Percentiles rank a stretch among this genome's conserved stretches.
These are phyloP conservation scores for Thymelicus lineola DNA, from an alignment of 2,888 invertebrate species.

Conservation along the genomic window DNA sequence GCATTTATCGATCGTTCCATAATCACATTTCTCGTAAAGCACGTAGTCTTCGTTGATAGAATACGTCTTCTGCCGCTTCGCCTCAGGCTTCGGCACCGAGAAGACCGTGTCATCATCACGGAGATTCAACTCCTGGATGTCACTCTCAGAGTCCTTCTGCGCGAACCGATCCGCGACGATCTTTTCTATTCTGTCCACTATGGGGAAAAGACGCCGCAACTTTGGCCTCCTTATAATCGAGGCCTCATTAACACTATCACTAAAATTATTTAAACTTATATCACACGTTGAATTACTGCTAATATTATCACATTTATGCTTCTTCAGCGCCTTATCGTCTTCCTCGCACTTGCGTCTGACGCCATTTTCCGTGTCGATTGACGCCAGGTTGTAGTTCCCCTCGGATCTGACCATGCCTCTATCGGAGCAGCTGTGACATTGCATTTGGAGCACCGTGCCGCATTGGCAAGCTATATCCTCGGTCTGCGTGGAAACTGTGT, in stretches of 20 bases:
- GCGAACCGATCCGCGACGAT: constrained; percentile 67
- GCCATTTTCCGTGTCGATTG: constrained; percentile 53
- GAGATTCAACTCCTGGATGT: constrained; percentile 68
- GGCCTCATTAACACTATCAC: constrained; percentile 47
- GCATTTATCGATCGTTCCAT: constrained; percentile 70
- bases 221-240: constrained; percentile 74
- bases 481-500: constrained; percentile 73
- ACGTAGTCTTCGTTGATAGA: constrained; percentile 72
- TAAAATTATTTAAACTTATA: constrained; percentile 59
- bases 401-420: constrained; percentile 73
- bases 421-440: constrained; percentile 57
- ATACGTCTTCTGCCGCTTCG: constrained; percentile 71
- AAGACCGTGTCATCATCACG: constrained; percentile 74
- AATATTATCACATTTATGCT: constrained; percentile 82
- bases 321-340: constrained; percentile 66
- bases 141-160: constrained; percentile 51
- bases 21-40: constrained; percentile 75
- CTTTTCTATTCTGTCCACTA: constrained; percentile 68
- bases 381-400: constrained; percentile 69
- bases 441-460: constrained; percentile 59
- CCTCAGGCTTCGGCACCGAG: constrained; percentile 57
- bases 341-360: constrained; percentile 63
- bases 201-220: constrained; percentile 66
- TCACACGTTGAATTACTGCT: constrained; percentile 65
- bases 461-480: constrained; percentile 71